Percentiles rank a stretch among this genome's conserved stretches.
These are phyloP conservation scores for Chloroceryle amazona DNA, from an alignment of 2,797 vertebrate species.

Conservation along the genomic window DNA sequence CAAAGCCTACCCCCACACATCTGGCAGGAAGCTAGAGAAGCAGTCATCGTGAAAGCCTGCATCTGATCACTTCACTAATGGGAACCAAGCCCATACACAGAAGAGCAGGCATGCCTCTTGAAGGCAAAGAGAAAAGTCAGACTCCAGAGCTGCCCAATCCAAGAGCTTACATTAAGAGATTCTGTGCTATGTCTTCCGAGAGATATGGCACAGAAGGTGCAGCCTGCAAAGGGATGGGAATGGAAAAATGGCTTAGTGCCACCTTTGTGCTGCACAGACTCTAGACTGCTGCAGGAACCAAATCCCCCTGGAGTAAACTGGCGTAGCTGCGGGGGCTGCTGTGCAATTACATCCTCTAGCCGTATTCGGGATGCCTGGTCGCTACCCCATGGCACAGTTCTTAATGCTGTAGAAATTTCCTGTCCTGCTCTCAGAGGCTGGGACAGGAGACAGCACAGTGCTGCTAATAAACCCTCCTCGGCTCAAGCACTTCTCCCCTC, in stretches of 20 bases:
- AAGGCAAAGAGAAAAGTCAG: slow-evolving; percentile 40
- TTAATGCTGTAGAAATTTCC: background rate
- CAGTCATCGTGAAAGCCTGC: slow-evolving; percentile 29
- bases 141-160: slow-evolving; percentile 1
- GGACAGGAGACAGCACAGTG: background rate
- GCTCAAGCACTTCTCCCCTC: background rate
- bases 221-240: background rate
- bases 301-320: background rate
- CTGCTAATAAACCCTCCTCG: background rate
- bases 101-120: slow-evolving; percentile 50
- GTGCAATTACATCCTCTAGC: background rate
- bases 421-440: background rate
- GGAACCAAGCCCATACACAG: slow-evolving; percentile 5
- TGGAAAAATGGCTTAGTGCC: slow-evolving; percentile 31
- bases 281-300: background rate
- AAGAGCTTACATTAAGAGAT: background rate
- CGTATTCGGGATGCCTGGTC: background rate
- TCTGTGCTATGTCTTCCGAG: background rate
- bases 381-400: background rate
- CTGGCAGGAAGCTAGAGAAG: slow-evolving; percentile 55
- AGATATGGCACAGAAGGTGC: slow-evolving; percentile 21
- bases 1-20: slow-evolving; percentile 33
- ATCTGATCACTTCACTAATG: slow-evolving; percentile 55
- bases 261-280: background rate
- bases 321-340: background rate